These are phyloP conservation scores for Semotilus atromaculatus DNA, from an alignment of 2,797 vertebrate genomes.

Conservation along the genomic window DNA sequence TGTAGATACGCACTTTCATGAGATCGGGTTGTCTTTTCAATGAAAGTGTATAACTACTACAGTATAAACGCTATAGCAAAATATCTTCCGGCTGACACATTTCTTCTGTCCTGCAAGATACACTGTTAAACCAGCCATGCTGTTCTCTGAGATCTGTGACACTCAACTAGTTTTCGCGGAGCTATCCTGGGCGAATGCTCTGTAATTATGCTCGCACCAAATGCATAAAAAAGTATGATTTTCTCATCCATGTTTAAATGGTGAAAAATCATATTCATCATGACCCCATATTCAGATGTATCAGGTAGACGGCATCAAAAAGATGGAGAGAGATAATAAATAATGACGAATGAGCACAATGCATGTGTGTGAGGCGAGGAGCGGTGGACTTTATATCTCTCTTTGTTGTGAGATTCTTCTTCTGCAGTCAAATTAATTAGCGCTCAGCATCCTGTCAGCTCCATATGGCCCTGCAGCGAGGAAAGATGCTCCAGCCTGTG, in stretches of 20 bases:
- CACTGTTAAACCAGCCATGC: not conserved
- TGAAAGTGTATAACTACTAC: not conserved
- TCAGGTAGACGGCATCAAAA: not conserved
- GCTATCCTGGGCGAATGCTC: not conserved
- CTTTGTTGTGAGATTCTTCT: conserved; percentile 48
- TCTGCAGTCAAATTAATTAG: conserved; percentile 58
- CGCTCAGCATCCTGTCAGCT: conserved; percentile 54
- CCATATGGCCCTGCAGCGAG: conserved; percentile 56
- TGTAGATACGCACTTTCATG: too few relatives aligned
- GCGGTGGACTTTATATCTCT: conserved; percentile 21
- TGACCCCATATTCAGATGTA: not conserved
- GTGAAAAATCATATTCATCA: not conserved
- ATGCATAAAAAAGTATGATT: not conserved
- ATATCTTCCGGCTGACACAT: not conserved
- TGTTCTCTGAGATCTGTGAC: not conserved
- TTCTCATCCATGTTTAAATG: not conserved
- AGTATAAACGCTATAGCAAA: not conserved
- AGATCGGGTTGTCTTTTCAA: too few relatives aligned
- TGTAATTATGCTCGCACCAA: not conserved
- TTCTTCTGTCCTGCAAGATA: not conserved
- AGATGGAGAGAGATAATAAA: not conserved
- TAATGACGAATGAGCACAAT: not conserved
- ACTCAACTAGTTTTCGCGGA: too few relatives aligned
- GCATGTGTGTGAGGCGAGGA: not conserved
- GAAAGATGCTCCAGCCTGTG: conserved; percentile 47